Evolutionary conservation across 2,113 vertebrate species (phyloP).

Genomic region (Microcebus murinus): DNA sequence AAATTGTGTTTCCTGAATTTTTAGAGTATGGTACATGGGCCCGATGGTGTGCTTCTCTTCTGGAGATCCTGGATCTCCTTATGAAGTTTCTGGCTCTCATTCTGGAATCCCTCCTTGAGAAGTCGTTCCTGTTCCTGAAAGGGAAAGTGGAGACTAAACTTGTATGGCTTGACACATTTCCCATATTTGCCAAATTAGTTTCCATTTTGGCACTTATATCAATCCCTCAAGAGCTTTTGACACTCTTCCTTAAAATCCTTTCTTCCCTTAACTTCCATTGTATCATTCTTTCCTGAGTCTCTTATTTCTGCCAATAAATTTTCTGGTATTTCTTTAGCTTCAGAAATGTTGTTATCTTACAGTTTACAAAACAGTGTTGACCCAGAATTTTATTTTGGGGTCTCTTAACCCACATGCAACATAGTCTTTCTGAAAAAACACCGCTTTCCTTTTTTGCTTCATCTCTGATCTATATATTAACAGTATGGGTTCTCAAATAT

Average conservation of each 20-base stretch:
- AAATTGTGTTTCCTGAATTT: background rate
- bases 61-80: fast-evolving
- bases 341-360: background rate
- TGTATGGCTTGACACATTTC: background rate
- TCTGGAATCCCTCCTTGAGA: background rate
- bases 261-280: background rate
- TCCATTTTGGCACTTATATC: background rate
- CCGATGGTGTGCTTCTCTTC: fast-evolving
- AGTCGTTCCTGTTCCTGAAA: background rate
- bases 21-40: background rate
- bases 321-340: background rate
- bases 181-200: background rate
- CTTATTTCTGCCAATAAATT: background rate
- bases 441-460: background rate
- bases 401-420: background rate
- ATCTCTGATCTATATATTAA: background rate
- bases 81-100: background rate
- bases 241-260: background rate
- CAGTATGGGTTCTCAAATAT: background rate
- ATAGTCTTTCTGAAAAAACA: background rate
- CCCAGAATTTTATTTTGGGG: background rate
- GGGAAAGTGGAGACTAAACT: background rate
- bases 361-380: background rate
- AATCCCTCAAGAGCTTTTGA: background rate
- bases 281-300: background rate